These are phyloP conservation scores for Centropus bengalensis DNA, from an alignment of 2,113 vertebrate genomes.

Conservation along the genomic window DNA sequence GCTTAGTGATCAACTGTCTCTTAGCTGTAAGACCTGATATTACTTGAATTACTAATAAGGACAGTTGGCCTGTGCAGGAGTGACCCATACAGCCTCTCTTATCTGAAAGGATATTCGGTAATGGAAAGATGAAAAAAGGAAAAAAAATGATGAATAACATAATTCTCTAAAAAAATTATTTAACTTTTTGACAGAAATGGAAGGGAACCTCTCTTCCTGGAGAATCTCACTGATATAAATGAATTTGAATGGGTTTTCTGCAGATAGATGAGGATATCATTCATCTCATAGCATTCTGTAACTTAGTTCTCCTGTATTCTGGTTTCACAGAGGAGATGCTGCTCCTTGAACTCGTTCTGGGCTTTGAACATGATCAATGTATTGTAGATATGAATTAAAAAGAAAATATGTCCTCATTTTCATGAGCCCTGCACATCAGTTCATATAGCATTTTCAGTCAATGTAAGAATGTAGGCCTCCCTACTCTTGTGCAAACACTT, in stretches of 20 bases:
- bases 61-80: not conserved
- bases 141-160: not conserved
- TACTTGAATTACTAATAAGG: not conserved
- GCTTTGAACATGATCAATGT: not conserved
- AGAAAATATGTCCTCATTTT: not conserved
- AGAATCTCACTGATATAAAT: not conserved
- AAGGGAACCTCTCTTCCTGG: not conserved
- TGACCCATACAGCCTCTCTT: not conserved
- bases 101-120: not conserved
- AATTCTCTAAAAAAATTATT: not conserved
- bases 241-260: not conserved
- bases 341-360: not conserved
- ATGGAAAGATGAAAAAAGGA: not conserved
- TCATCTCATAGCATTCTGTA: not conserved
- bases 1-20: not conserved
- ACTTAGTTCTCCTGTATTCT: not conserved
- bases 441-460: not conserved
- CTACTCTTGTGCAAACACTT: not conserved
- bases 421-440: not conserved
- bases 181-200: not conserved
- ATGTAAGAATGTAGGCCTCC: not conserved
- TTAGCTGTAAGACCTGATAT: not conserved
- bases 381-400: not conserved
- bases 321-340: not conserved
- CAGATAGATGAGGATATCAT: not conserved